Evolutionary conservation across 1,140 invertebrate genomes (phyloP), one percentile per base, ranked within the genome.

Genomic region (Drosophila mauritiana): DNA sequence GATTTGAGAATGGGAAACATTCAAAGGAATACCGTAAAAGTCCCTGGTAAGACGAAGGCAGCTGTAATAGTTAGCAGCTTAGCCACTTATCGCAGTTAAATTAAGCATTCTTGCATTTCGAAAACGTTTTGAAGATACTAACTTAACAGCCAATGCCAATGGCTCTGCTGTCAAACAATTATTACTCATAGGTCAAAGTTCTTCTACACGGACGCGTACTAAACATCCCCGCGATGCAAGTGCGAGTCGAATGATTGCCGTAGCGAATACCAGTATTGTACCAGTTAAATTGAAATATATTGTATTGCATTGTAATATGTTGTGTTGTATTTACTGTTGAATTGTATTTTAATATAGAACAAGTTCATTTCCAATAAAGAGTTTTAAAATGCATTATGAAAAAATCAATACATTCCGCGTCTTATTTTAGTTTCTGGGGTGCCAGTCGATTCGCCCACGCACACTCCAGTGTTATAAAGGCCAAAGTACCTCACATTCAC

Each of bases 301-400:
- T 86, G 83, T 76, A 88, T 80, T 88, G 84, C 75, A 76, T 89
- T 89, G 73, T 73, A 83, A 84, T 89, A 77, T 88, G 75, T 89
- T 88, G 72, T 89, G 73, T 90, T 88, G 80, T 91, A 91, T 91
- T 91, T 79, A 91, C 76, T 89, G 88, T 91, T 91, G 89, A 79
- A 84, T 80, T 90, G 81, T 86, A 86, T 88, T 90, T 89, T 78
- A 83, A 83, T 83, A 90, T 89, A 89, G 84, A 89, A 80, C 43
- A 65, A 73, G 84, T 89, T 89, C 67, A 86, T 84, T 88, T 88
- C 65, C 64, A 83, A 88, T 88, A 88, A 86, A 88, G 53, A 79
- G 84, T 79, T 88, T 88, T 88, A 76, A 83, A 88, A 79, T 72
- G 70, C 64, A 86, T 78, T 70, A 78, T 62, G 64, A 78, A 68